phyloP scores from a whole-genome alignment of 2,888 invertebrate genomes.

The Pegoplata infirma region DNA sequence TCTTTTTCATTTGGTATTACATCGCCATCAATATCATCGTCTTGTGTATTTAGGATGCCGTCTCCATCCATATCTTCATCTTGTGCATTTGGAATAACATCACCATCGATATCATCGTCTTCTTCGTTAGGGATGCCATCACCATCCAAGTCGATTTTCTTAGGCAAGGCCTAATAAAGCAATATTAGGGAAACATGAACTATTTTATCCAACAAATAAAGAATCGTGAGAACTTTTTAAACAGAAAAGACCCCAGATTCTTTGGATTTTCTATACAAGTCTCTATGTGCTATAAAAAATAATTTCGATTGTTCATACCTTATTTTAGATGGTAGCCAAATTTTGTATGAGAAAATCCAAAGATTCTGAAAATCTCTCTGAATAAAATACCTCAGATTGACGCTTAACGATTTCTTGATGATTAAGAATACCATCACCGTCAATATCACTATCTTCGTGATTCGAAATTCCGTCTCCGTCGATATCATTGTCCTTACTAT shows the following conservation, averaged over 20 bases:
- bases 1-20: constrained; percentile 73
- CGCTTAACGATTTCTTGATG: constrained; percentile 64
- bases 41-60: constrained; percentile 68
- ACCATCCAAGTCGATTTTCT: constrained; percentile 69
- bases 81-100: constrained; percentile 72
- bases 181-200: constrained; percentile 31
- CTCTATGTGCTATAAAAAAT: too few relatives aligned
- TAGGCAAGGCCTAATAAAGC: constrained; percentile 42
- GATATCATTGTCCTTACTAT: constrained; percentile 77
- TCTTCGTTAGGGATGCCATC: constrained; percentile 75
- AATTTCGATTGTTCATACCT: constrained; percentile 65
- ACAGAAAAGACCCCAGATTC: constrained; percentile 49
- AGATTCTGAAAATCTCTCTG: constrained; percentile 61
- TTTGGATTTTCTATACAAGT: constrained; percentile 40
- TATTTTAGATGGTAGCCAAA: too few relatives aligned
- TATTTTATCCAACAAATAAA: constrained; percentile 67
- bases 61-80: constrained; percentile 69
- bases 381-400: constrained; percentile 65
- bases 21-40: constrained; percentile 70
- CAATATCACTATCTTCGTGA: constrained; percentile 63
- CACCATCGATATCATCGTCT: constrained; percentile 75
- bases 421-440: constrained; percentile 69
- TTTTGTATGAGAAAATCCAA: constrained; percentile 9
- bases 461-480: constrained; percentile 68
- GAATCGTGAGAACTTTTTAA: constrained; percentile 69